Evolutionary conservation across 2,113 vertebrate genomes (phyloP).

Genomic region (Notiomystis cincta): DNA sequence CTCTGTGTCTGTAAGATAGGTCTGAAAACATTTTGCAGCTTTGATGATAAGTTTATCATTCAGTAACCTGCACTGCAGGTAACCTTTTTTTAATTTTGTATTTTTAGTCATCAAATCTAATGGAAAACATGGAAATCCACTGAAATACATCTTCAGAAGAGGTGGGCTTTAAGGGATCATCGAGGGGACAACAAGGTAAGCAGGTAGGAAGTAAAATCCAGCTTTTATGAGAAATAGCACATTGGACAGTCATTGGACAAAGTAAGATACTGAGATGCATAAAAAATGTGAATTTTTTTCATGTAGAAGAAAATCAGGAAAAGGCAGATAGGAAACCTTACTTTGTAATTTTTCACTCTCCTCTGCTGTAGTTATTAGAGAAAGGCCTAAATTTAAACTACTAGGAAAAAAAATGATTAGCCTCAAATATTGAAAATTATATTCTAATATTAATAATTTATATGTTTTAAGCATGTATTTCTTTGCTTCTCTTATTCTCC

Average conservation of each 20-base stretch:
- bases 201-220: background rate
- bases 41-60: background rate
- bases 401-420: background rate
- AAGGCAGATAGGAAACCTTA: background rate
- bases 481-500: background rate
- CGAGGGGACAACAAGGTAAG: background rate
- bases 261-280: background rate
- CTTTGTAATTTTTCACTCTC: background rate
- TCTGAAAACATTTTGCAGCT: background rate
- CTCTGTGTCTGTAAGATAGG: background rate
- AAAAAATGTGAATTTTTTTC: background rate
- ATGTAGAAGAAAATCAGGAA: background rate
- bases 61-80: fast-evolving
- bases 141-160: background rate
- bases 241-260: background rate
- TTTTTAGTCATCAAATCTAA: background rate
- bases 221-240: background rate
- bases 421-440: background rate
- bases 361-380: background rate
- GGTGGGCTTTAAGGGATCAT: background rate
- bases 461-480: background rate
- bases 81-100: background rate
- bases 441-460: background rate
- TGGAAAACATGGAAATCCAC: background rate
- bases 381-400: background rate